phyloP scores from a whole-genome alignment of 2,113 vertebrate genomes.

The Cheilinus undulatus region DNA sequence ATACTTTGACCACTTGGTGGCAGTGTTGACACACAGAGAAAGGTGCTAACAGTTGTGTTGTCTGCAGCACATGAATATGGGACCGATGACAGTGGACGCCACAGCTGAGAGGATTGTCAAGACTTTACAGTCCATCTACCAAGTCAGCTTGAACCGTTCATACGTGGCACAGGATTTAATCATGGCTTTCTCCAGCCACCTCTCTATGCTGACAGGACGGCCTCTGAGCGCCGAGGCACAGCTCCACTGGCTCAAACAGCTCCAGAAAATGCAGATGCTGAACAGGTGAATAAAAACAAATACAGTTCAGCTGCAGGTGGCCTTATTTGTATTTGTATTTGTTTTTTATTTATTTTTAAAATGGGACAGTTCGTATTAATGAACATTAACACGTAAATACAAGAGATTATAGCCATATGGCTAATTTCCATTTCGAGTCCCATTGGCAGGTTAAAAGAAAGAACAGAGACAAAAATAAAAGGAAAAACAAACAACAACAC shows the following conservation, averaged over 20 bases:
- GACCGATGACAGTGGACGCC: conserved; percentile 48
- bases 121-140: conserved; percentile 65
- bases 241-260: conserved; percentile 55
- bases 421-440: too few relatives aligned
- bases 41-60: conserved; percentile 31
- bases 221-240: conserved; percentile 46
- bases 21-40: conserved; percentile 65
- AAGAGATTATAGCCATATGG: too few relatives aligned
- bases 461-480: too few relatives aligned
- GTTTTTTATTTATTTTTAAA: too few relatives aligned
- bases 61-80: conserved; percentile 54
- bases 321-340: too few relatives aligned
- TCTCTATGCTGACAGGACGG: conserved; percentile 33
- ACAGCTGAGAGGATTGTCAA: conserved; percentile 70
- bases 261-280: conserved; percentile 56
- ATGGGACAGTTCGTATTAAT: too few relatives aligned
- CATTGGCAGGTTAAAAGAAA: too few relatives aligned
- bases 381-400: too few relatives aligned
- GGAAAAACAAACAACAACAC: too few relatives aligned
- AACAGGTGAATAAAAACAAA: conserved; percentile 71
- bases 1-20: conserved; percentile 70
- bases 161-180: conserved; percentile 51
- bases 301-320: too few relatives aligned
- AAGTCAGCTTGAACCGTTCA: conserved; percentile 45
- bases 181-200: conserved; percentile 30